Evolutionary conservation across 2,113 vertebrate genomes (phyloP).

Genomic region (Chaenogobius annularis): DNA sequence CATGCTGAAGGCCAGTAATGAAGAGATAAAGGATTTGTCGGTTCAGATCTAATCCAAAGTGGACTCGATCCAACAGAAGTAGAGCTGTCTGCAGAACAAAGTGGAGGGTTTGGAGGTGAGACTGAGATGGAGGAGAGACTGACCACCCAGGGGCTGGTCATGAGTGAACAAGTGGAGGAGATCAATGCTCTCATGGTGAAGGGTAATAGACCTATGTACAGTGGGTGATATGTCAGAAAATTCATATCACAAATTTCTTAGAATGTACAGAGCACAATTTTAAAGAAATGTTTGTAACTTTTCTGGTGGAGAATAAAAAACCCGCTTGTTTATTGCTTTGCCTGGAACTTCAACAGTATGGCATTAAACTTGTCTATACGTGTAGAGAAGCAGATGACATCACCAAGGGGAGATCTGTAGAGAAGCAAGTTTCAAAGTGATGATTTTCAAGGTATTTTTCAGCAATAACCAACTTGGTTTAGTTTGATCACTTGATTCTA

Average conservation of each 20-base stretch:
- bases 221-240: no score
- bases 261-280: not conserved
- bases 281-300: no score
- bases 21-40: constrained; percentile 88
- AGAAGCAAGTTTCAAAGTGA: no score
- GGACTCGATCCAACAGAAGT: constrained; percentile 85
- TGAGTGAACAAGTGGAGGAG: constrained; percentile 76
- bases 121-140: constrained; percentile 81
- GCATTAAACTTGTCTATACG: no score
- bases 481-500: no score
- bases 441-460: no score
- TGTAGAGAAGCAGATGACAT: no score
- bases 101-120: constrained; percentile 86
- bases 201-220: not conserved
- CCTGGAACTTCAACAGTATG: no score
- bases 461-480: no score
- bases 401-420: no score
- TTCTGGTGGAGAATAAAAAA: no score
- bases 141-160: constrained; percentile 69
- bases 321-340: no score
- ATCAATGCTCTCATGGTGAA: constrained; percentile 88
- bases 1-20: constrained; percentile 83
- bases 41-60: constrained; percentile 85
- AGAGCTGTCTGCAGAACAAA: constrained; percentile 82
- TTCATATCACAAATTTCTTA: not conserved